Evolutionary conservation across 2,113 vertebrate genomes (phyloP), one percentile per base, ranked within the genome.

Genomic region (Coreoperca whiteheadi): DNA sequence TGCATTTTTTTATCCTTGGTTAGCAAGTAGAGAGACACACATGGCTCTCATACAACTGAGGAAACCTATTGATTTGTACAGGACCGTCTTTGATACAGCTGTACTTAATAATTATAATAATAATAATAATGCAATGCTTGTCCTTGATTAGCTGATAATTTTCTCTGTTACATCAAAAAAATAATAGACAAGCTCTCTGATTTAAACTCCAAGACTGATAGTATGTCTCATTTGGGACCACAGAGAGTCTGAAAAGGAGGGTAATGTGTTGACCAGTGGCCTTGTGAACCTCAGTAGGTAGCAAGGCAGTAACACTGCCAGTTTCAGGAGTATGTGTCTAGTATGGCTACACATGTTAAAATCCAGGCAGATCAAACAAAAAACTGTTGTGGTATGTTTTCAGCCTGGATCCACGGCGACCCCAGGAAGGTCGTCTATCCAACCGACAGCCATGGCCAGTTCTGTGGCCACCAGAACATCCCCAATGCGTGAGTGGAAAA

Each of bases 361-460:
- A 25, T 12, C 4, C 1, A 20, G 37, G 11, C 21, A 28, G 1
- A 53, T 68, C 2, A 51, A 78, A 50, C 21, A 8, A 51, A 50
- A 65, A 74, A 8, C 5, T 71, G 15, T 21, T 73, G 21, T 67
- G 41, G 3, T 81, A 16, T 71, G 54, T 16, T 94, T 94, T 32
- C 94, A 99, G 98, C 98, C 86, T 99, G 98, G 98, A 94, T 96
- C 77, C 96, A 98, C 0, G 98, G 98, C 0, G 98, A 99, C 88
- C 97, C 97, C 81, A 96, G 97, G 89, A 99, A 98, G 94, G 95
- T 99, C 61, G 91, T 97, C 77, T 98, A 97, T 84, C 97, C 98
- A 34, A 98, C 98, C 23, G 97, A 99, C 96, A 99, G 98, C 94
- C 93, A 95, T 6, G 98, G 98, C 14, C 96, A 99, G 79, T 98